These are phyloP conservation scores for Micromys minutus DNA, from an alignment of 2,113 vertebrate genomes.

Conservation along the genomic window DNA sequence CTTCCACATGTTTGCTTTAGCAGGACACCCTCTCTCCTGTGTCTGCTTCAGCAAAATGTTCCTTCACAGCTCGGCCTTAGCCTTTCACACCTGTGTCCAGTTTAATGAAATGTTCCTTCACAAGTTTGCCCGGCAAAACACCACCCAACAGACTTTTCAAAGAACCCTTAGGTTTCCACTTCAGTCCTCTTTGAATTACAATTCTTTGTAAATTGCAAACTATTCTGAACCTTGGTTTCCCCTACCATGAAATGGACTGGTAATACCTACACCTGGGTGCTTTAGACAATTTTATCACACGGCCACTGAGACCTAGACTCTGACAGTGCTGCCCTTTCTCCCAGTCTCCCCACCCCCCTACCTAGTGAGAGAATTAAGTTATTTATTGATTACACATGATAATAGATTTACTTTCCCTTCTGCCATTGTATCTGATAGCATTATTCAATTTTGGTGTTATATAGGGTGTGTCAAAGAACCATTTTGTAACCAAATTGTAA, in stretches of 20 bases:
- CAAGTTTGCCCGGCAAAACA: too few relatives aligned
- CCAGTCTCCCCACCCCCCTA: too few relatives aligned
- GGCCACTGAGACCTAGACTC: neutral
- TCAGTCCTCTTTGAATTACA: neutral
- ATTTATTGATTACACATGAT: constrained; percentile 82
- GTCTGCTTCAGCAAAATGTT: too few relatives aligned
- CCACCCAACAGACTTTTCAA: too few relatives aligned
- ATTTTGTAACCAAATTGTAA: constrained; percentile 63
- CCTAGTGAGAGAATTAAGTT: constrained; percentile 71
- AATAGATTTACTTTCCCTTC: constrained; percentile 75
- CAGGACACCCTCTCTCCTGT: too few relatives aligned
- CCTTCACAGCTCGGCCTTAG: too few relatives aligned
- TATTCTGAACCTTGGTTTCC: neutral
- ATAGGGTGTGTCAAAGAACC: constrained; percentile 71
- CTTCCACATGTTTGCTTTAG: too few relatives aligned
- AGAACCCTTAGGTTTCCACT: too few relatives aligned
- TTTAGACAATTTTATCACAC: neutral
- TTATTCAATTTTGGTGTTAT: constrained; percentile 76
- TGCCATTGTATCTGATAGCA: constrained; percentile 73
- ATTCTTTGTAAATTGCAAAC: neutral
- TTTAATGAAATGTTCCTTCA: too few relatives aligned
- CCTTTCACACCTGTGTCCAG: too few relatives aligned
- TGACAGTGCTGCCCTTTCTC: neutral
- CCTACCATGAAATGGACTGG: neutral
- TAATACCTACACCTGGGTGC: neutral